phyloP scores from a whole-genome alignment of 1,140 invertebrate genomes.

The Protaetia brevitarsis region DNA sequence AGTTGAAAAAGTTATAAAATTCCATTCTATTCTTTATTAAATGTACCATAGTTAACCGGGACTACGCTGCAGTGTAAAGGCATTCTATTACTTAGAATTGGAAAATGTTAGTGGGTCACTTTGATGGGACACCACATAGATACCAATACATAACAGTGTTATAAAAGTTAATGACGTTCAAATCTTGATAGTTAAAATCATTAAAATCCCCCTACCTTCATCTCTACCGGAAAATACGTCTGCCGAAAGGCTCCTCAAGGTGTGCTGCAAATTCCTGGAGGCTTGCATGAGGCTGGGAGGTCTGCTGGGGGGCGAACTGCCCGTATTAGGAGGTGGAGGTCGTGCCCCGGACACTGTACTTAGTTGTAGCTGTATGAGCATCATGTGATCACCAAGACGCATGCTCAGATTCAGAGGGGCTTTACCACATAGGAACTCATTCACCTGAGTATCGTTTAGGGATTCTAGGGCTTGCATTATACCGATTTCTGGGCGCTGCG shows the following conservation, averaged over 20 bases:
- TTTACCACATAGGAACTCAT: conserved; percentile 91
- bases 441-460: conserved; percentile 89
- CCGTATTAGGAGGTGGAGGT: conserved; percentile 39
- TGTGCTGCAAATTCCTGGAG: conserved; percentile 87
- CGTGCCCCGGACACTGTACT: conserved; percentile 67
- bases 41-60: too few species aligned
- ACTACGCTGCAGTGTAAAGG: too few species aligned
- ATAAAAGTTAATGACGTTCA: neutral
- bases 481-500: conserved; percentile 85
- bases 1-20: too few species aligned
- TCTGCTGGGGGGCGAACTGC: conserved; percentile 34
- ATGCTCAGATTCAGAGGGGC: conserved; percentile 91
- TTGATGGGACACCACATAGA: too few species aligned
- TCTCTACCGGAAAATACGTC: conserved; percentile 72
- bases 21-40: too few species aligned
- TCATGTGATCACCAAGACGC: conserved; percentile 93
- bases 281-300: conserved; percentile 70
- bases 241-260: conserved; percentile 83
- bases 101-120: too few species aligned
- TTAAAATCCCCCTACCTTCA: conserved; percentile 40
- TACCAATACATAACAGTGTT: too few species aligned
- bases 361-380: conserved; percentile 91
- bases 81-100: too few species aligned
- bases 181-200: neutral
- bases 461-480: conserved; percentile 94